phyloP scores from a whole-genome alignment of 2,888 invertebrate species.

The Apodemia mormo region DNA sequence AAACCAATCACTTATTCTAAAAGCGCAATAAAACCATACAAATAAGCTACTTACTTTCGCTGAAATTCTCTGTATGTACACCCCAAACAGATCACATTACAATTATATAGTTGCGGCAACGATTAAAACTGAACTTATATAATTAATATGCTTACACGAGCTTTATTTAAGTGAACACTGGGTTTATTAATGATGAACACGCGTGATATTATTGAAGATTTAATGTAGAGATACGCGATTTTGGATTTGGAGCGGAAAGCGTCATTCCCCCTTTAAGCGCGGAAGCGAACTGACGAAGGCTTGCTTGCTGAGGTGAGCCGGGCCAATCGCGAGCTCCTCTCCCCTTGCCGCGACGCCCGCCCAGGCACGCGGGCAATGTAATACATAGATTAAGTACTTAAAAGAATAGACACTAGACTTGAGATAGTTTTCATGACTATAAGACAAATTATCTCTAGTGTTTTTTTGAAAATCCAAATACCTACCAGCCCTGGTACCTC shows the following conservation, averaged over 20 bases:
- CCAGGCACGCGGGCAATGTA: conserved; percentile 61
- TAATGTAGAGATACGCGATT: conserved; percentile 55
- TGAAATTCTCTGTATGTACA: conserved; percentile 46
- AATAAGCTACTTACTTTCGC: conserved; percentile 47
- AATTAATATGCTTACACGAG: no score
- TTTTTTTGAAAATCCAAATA: no score
- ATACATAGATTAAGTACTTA: conserved; percentile 41
- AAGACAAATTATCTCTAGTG: no score
- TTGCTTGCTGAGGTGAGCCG: conserved; percentile 51
- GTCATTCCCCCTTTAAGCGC: conserved; percentile 47
- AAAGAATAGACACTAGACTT: conserved; percentile 20
- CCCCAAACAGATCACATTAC: conserved; percentile 26
- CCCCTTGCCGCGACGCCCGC: conserved; percentile 54
- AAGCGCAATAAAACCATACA: conserved; percentile 32
- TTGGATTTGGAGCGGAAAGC: conserved; percentile 41
- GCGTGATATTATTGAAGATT: no score
- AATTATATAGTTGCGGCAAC: conserved; percentile 7
- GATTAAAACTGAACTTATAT: no score
- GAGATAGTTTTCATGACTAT: not conserved
- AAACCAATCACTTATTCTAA: conserved; percentile 32
- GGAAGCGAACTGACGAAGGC: conserved; percentile 62
- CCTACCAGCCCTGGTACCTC: no score
- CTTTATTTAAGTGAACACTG: no score
- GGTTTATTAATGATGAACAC: no score
- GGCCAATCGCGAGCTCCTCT: conserved; percentile 51